phyloP scores from a whole-genome alignment of 2,888 invertebrate species.

The Philereme transversata region DNA sequence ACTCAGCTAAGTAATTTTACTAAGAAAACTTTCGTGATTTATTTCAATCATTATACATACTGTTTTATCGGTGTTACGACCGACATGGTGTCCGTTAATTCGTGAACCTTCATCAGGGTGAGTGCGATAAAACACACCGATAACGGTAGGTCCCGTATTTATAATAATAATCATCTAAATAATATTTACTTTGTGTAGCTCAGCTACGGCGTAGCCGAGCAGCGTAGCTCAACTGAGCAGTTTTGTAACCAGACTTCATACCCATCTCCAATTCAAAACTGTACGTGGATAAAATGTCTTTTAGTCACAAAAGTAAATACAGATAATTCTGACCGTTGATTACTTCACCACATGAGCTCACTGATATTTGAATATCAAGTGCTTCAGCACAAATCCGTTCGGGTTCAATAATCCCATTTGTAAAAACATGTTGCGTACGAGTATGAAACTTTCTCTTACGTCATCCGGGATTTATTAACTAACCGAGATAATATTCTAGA shows the following conservation, averaged over 20 bases:
- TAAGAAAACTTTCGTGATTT: no score
- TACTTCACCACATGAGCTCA: slow-evolving; percentile 26
- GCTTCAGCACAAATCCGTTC: slow-evolving; percentile 18
- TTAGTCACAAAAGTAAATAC: no score
- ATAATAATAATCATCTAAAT: no score
- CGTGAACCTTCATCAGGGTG: no score
- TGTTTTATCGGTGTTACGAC: no score
- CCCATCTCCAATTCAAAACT: neutral
- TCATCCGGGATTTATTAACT: slow-evolving; percentile 21
- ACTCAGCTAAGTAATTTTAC: no score
- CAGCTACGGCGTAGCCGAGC: no score
- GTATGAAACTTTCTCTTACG: slow-evolving; percentile 16
- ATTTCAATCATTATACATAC: no score
- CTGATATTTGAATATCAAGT: slow-evolving; percentile 20
- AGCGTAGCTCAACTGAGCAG: slow-evolving; percentile 1
- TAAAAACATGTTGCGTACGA: slow-evolving; percentile 29
- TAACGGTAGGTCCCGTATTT: no score
- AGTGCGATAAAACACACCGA: no score
- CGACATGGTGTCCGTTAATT: no score
- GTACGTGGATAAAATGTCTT: neutral
- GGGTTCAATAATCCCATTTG: slow-evolving; percentile 48
- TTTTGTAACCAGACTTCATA: slow-evolving; percentile 2
- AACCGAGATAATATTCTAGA: slow-evolving; percentile 8
- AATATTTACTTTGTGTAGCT: no score
- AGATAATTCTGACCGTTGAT: neutral